Evolutionary conservation across 2,113 vertebrate species (phyloP).

Genomic region (Python bivittatus): DNA sequence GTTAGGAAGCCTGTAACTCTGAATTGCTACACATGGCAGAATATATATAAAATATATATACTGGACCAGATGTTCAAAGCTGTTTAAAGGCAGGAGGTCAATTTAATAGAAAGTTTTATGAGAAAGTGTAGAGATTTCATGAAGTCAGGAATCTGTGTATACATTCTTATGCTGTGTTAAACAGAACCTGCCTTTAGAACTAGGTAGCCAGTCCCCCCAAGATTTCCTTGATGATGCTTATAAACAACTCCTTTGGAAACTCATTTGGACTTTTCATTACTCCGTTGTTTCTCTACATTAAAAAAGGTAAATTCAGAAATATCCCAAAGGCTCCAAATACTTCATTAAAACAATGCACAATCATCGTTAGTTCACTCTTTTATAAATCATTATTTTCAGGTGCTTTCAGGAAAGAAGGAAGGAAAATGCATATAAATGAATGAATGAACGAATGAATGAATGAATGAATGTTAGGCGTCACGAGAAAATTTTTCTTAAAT

Average conservation of each 20-base stretch:
- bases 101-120: constrained; percentile 40
- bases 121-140: not conserved
- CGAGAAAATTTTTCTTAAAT: constrained; percentile 50
- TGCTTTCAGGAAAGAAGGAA: constrained; percentile 59
- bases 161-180: constrained; percentile 19
- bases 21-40: constrained; percentile 61
- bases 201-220: constrained; percentile 17
- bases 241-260: constrained; percentile 58
- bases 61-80: constrained; percentile 64
- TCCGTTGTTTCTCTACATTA: constrained; percentile 76
- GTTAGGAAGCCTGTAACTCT: constrained; percentile 66
- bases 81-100: constrained; percentile 41
- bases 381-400: constrained; percentile 66
- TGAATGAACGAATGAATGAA: no score
- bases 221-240: constrained; percentile 19
- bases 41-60: constrained; percentile 51
- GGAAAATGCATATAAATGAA: constrained; percentile 63
- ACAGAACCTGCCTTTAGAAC: not conserved
- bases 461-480: constrained; percentile 62
- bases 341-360: constrained; percentile 63
- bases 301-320: constrained; percentile 69
- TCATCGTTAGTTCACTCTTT: constrained; percentile 69
- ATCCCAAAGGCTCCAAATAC: constrained; percentile 77
- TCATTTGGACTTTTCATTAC: constrained; percentile 63
- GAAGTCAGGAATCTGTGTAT: constrained; percentile 34